These are phyloP conservation scores for Magallana nippona DNA, from an alignment of 2,888 invertebrate genomes.

Conservation along the genomic window DNA sequence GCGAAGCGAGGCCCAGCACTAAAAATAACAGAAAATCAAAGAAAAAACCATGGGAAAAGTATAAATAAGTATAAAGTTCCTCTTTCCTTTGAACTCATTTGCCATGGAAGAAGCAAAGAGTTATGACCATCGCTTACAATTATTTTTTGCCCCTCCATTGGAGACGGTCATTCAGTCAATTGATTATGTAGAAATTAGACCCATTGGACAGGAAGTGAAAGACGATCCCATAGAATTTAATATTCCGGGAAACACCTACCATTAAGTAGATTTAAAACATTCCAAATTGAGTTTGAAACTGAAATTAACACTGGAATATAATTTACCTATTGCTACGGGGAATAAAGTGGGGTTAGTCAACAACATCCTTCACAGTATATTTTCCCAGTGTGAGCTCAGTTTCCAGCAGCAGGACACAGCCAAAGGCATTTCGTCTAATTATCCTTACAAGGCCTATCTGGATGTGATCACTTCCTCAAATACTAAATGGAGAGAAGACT, in stretches of 20 bases:
- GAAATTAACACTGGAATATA: neutral
- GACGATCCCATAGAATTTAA: slow-evolving; percentile 1
- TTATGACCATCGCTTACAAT: neutral
- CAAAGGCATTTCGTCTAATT: neutral
- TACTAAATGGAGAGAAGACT: neutral
- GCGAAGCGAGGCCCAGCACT: no score
- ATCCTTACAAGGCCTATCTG: neutral
- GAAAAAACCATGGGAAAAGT: slow-evolving; percentile 16
- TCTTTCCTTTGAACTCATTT: neutral
- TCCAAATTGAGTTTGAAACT: neutral
- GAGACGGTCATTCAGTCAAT: neutral
- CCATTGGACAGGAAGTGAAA: neutral
- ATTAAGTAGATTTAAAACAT: neutral
- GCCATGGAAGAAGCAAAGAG: neutral
- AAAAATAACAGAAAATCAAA: neutral
- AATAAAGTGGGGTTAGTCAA: neutral
- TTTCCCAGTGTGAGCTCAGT: neutral
- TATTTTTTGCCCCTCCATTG: neutral
- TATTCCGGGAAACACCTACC: neutral
- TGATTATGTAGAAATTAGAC: slow-evolving; percentile 10
- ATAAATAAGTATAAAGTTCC: neutral
- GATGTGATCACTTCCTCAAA: neutral
- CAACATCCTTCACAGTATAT: neutral
- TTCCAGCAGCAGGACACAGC: neutral
- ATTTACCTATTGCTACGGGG: neutral